Evolutionary conservation across 2,113 vertebrate genomes (phyloP), one percentile per base, ranked within the genome.

Genomic region (Brachyhypopomus occidentalis): DNA sequence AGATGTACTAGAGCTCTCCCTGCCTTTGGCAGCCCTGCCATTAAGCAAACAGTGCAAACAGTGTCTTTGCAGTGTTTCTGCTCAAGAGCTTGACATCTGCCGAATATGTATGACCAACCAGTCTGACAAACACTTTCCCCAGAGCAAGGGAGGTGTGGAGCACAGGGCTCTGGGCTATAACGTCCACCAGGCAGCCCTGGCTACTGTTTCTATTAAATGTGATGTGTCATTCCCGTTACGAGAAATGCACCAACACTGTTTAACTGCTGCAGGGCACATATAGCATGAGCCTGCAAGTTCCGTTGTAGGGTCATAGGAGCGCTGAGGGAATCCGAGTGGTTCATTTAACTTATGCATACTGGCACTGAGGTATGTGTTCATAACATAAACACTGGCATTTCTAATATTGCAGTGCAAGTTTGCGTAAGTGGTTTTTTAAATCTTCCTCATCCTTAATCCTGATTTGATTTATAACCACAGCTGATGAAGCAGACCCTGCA

Each of bases 381-480:
- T 41, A 70, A n/a, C 20, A 9, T 38, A 6, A 70, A 19, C 4
- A 41, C 12, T 70, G 66, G 8, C n/a, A n/a, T 70, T 41, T 70
- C 27, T 67, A 38, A 38, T 38, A 67, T 12, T 1, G 64, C 34
- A 20, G 2, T 20, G 34, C 19, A n/a, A 20, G 38, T 69, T 69
- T 38, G 66, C 4, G n/a, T 19, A 36, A 17, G 16, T 23, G 12
- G 8, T 66, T 66, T 64, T 27, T 2, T 12, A 17, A 14, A 14
- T 11, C 45, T 12, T 14, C 45, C 45, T 52, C 12, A 52, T 52
- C 45, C 45, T 2, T 52, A 52, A 12, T 14, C 45, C 12, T 14
- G 9, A 52, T 14, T 52, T 52, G 3, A 58, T 11, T 76, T 64
- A 80, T 52, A 60, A 67, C 77, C 72, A 76, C 55, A 8, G 12